Evolutionary conservation across 1,140 invertebrate genomes (phyloP), one percentile per base, ranked within the genome.

Genomic region (Solenopsis fugax): DNA sequence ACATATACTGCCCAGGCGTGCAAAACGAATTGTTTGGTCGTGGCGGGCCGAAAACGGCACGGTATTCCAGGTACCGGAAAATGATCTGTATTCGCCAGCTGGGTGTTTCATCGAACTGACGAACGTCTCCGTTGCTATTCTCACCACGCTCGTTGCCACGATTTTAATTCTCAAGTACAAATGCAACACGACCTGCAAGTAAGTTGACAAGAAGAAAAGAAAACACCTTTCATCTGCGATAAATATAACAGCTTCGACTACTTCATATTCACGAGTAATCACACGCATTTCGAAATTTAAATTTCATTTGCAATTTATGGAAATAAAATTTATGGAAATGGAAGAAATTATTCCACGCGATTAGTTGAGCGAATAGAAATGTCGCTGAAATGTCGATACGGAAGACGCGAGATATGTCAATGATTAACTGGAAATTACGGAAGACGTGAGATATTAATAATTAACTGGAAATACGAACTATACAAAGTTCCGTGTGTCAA

Each of bases 41-140:
- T 93, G 92, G 92, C 65, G 75, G 58, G 62, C 64, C 45, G 85
- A 65, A 50, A 93, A 93, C 64, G 92, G 92, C 5, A 93, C 91
- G 0, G 65, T 64, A 12, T 65, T 92, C 34, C 86, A 67, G 13
- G 87, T 92, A 34, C 87, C 65, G 4, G 87, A 86, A 18, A 91
- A 85, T 21, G 48, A 90, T 18, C 29, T 67, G 4, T 78, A 72
- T 48, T 54, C 87, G 7, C 78, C 24, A 29, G 82, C 86, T 50
- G 89, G 93, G 13, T 93, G 93, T 76, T 65, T 89, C 29, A 75
- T 93, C 16, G 93, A 93, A 73, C 21, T 93, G 1, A 81, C 86
- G 0, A 92, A 93, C 64, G 21, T 93, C 18, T 73, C 37, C 10
- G 71, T 93, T 9, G 85, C 87, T 1, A 10, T 72, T 10, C n/a